These are phyloP conservation scores for Onthophagus sagittarius DNA, from an alignment of 2,888 invertebrate species.

Conservation along the genomic window DNA sequence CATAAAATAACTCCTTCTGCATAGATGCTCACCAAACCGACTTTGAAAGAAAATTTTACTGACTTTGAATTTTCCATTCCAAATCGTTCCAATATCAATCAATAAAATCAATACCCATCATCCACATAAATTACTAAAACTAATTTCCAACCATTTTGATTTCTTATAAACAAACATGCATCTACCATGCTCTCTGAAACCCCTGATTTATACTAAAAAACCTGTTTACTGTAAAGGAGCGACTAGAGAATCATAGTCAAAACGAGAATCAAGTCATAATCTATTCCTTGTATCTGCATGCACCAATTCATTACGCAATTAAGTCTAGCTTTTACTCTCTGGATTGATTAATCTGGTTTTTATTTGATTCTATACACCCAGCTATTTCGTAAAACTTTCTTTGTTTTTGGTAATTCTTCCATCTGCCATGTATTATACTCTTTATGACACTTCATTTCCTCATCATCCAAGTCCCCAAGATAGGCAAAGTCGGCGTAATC, in stretches of 20 bases:
- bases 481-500: neutral
- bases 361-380: conserved; percentile 36
- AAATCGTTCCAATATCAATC: conserved; percentile 15
- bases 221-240: neutral
- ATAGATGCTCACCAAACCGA: too few species aligned
- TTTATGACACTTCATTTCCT: conserved; percentile 34
- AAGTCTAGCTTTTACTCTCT: conserved; percentile 35
- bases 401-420: conserved; percentile 29
- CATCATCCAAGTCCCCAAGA: conserved; percentile 23
- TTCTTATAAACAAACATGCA: conserved; percentile 34
- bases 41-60: too few species aligned
- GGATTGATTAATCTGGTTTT: conserved; percentile 32
- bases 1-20: too few species aligned
- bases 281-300: neutral
- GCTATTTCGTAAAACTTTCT: conserved; percentile 30
- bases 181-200: conserved; percentile 34
- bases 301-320: conserved; percentile 32
- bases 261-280: neutral
- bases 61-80: too few species aligned
- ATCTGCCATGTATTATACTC: conserved; percentile 36
- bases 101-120: too few species aligned
- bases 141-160: conserved; percentile 24
- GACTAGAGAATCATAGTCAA: too few species aligned
- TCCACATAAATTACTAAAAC: conserved; percentile 38
- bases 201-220: conserved; percentile 17